phyloP scores from a whole-genome alignment of 2,888 invertebrate species.

The Piscicola geometra region DNA sequence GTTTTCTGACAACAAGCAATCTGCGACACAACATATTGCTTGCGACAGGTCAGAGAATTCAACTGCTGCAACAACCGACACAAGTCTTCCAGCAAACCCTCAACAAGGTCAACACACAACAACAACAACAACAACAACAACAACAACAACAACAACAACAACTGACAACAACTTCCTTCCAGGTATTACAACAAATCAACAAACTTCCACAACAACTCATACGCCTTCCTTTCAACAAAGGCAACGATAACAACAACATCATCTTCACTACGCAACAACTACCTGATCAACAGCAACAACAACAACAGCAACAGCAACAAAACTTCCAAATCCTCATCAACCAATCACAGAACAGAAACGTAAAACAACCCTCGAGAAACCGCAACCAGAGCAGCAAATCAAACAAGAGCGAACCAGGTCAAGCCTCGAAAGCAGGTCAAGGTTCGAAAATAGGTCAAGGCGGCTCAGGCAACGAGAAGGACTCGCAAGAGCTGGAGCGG shows the following conservation, averaged over 20 bases:
- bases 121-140: constrained; percentile 15
- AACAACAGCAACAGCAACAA: constrained; percentile 9
- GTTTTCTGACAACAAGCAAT: background rate
- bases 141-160: constrained; percentile 13
- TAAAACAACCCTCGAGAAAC: constrained; percentile 20
- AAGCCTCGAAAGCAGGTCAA: constrained; percentile 10
- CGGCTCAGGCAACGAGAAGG: constrained; percentile 29
- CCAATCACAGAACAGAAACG: constrained; percentile 5
- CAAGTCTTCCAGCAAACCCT: constrained; percentile 19
- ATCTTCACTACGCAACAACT: constrained; percentile 2
- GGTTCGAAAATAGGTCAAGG: constrained; percentile 4
- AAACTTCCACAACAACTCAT: constrained; percentile 29
- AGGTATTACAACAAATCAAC: constrained; percentile 26
- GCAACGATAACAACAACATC: constrained; percentile 7
- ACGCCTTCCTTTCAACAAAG: constrained; percentile 1
- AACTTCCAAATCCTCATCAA: constrained; percentile 8
- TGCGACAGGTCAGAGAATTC: background rate
- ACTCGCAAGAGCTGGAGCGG: constrained; percentile 35
- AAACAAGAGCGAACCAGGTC: background rate
- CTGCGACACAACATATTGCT: background rate
- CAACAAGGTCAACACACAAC: constrained; percentile 12
- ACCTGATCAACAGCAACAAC: constrained; percentile 14
- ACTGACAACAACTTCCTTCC: background rate
- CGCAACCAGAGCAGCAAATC: constrained; percentile 21
- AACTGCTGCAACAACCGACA: constrained; percentile 14